Evolutionary conservation across 1,140 invertebrate species (phyloP), one percentile per base, ranked within the genome.

Genomic region (Liolophura sinensis): DNA sequence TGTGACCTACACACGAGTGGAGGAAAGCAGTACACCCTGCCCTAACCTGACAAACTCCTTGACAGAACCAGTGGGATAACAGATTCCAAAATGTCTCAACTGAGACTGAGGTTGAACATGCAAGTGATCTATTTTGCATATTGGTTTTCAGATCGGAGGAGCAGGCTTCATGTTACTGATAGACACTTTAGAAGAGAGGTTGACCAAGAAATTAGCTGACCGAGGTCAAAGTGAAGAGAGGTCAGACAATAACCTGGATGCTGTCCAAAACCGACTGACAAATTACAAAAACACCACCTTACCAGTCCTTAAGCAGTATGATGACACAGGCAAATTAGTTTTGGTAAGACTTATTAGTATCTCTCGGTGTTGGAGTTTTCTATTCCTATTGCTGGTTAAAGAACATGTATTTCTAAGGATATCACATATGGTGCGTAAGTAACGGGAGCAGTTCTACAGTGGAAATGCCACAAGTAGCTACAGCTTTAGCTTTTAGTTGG

Each of bases 251-350:
- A 80, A 82, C 57, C 55, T 75, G 1, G 57, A 60, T 49, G 78
- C 78, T 49, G 75, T 82, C n/a, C 63, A 72, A 18, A 78, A 72
- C 31, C 70, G 78, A 60, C 59, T 82, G 18, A 73, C 59, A 3
- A 78, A 76, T 71, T 82, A 76, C 67, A 76, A 76, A 65, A 73
- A 76, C 50, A 75, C 79, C 56, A 80, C 78, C 25, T 65, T 81
- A 63, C 79, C 79, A 16, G 65, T 81, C 20, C 55, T 76, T 16
- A 78, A 80, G 68, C 60, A 79, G 57, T 72, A 70, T 66, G 79
- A 81, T 25, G 79, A 79, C 59, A 56, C 69, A 57, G 72, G 74
- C 47, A 78, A 82, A 68, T 69, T 82, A 15, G 72, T 78, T 64
- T 75, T 77, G 62, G 81, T 82, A 71, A 68, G 81, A 73, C 20